Percentiles rank a stretch among this genome's conserved stretches.
Conservation (phyloP, 2,113 vertebrate genomes). For the Struthio camelus region DNA sequence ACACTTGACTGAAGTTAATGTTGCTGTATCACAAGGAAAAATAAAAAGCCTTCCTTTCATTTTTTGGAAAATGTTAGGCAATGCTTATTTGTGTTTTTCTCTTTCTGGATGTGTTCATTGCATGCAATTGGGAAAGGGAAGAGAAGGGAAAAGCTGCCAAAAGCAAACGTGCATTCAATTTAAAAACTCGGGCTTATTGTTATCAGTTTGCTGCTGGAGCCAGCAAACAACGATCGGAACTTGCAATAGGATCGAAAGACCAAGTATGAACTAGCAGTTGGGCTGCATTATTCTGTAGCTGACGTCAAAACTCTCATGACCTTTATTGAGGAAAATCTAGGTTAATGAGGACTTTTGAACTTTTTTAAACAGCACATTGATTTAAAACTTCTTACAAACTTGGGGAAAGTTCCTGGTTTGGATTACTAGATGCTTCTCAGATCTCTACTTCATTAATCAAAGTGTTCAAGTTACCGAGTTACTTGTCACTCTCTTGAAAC, state of each 20-base stretch:
- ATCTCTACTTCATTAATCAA: not conserved
- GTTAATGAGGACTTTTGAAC: not conserved
- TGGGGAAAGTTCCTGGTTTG: not conserved
- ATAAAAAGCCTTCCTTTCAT: accelerated
- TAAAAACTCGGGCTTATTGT: accelerated
- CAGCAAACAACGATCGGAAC: not conserved
- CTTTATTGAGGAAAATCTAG: not conserved
- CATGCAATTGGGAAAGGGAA: not conserved
- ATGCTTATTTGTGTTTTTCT: not conserved
- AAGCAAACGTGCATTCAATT: not conserved
- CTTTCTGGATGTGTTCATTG: not conserved
- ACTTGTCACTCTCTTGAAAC: not conserved
- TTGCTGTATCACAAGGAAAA: not conserved
- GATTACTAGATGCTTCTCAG: not conserved
- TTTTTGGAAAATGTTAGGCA: accelerated
- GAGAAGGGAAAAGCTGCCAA: not conserved
- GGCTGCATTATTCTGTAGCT: not conserved
- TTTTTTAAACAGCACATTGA: not conserved
- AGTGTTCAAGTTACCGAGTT: not conserved
- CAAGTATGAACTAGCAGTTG: not conserved
- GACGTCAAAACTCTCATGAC: not conserved
- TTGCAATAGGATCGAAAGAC: not conserved
- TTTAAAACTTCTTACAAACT: not conserved
- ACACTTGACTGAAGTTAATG: too few species aligned
- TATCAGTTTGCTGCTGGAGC: not conserved